Conservation (phyloP, 2,797 vertebrate species). For the Sebastolobus altivelis region DNA sequence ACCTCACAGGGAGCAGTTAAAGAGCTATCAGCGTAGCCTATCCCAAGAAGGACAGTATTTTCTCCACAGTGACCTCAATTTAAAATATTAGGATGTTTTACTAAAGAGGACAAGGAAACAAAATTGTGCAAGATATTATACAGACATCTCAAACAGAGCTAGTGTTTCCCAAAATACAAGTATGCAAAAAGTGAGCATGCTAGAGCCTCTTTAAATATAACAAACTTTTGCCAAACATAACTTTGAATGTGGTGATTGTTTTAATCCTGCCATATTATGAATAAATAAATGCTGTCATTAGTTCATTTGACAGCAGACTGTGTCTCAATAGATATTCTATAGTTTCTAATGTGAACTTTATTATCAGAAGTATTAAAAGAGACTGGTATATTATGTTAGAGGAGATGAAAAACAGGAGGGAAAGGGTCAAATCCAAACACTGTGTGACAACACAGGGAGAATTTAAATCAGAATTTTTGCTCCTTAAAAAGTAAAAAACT, state of each 20-base stretch:
- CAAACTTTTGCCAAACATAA: neutral
- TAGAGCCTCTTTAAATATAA: neutral
- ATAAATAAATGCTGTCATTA: neutral
- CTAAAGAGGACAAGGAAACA: neutral
- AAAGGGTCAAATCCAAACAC: neutral
- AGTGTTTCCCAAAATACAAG: no score
- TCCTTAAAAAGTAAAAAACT: neutral
- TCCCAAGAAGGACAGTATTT: neutral
- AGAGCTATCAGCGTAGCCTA: neutral
- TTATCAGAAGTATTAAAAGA: neutral
- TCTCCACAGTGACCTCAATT: neutral
- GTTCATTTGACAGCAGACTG: neutral
- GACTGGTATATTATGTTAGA: neutral
- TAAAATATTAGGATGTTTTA: neutral
- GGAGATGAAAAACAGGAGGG: neutral
- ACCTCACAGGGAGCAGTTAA: conserved; percentile 15
- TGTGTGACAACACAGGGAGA: neutral
- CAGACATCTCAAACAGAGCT: neutral
- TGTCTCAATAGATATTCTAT: neutral
- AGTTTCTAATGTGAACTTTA: neutral
- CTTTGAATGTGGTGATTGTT: neutral
- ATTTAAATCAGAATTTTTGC: neutral
- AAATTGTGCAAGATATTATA: neutral
- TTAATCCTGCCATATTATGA: conserved; percentile 4
- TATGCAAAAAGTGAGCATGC: neutral